Evolutionary conservation across 2,113 vertebrate genomes (phyloP), one percentile per base, ranked within the genome.

Genomic region (Rhinolophus sinicus): DNA sequence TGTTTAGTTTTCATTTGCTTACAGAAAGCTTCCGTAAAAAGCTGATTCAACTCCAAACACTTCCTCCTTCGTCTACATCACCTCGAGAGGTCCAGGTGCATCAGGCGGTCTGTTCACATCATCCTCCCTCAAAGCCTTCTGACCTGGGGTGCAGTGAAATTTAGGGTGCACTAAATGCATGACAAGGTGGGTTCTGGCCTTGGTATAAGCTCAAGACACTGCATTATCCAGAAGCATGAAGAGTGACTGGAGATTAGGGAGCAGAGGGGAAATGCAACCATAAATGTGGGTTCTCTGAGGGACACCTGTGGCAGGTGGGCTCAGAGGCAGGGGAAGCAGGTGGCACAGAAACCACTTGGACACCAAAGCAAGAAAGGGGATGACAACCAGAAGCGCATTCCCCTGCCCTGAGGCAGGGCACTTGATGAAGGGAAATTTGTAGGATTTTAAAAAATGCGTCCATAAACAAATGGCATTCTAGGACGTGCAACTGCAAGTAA

Each of bases 381-480:
- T 65, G 33, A 83, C 54, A 38, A 38, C 14, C 44, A 88, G 62
- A 92, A 47, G 56, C 38, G 18, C 44, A 62, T 11, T 28, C 60
- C 60, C 60, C 60, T 13, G 26, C 3, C 60, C 60, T 62, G 33
- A 30, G 15, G 28, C 10, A 35, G 21, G 8, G 24, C 40, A 64
- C 52, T 76, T 76, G 60, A 67, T 19, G 60, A 70, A 85, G 56
- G 92, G n/a, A 38, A 33, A 73, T 65, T 60, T 50, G 54, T n/a
- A 40, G 65, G 35, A 93, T 83, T 91, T 40, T 82, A 30, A 73
- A 44, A 50, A 62, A 44, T 5, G 13, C 56, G 52, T 80, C 21
- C 64, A 44, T 75, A 91, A 93, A 75, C 70, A 91, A 67, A 82
- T 65, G n/a, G 50, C 65, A 69, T 94, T 85, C 73, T 88, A 72